Base-by-base conservation (phyloP, 2,888 invertebrate species). In the Tortricodes alternella region DNA sequence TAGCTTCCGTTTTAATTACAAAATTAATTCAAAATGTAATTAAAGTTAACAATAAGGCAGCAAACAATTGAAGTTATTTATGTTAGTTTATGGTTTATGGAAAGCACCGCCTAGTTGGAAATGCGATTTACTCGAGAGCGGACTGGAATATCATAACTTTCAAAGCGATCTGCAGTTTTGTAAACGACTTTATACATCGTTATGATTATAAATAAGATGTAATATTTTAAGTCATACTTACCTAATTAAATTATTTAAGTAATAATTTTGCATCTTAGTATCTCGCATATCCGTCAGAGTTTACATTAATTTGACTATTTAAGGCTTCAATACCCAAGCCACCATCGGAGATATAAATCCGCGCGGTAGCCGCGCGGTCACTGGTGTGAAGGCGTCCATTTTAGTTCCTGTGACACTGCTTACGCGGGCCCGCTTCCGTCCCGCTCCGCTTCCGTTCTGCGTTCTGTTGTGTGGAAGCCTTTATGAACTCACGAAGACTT, bases 11-110 rank as follows among this genome's bases (percentile, higher is more conserved):
- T 91, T 91, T 91, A 91, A 91, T 91, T 91, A 91, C 90, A 89
- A 91, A 91, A 91, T 91, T 91, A 91, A 91, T 91, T 91, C 91
- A 91, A 91, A 91, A 91, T 90, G 91, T 91, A 91, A 91, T 91
- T 91, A 91, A 91, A 91, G 89, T 91, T 91, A 90, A 91, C 91
- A 91, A 91, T 91, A 90, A 91, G 89, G 88, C 89, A 83, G 89
- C 90, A 86, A 91, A 91, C 91, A 91, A 91, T 91, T 91, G 91
- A 90, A 89, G 91, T 90, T 91, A 91, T 91, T 89, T 91, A 90
- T 90, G 89, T 91, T 88, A 89, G 90, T 91, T 90, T 90, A 91
- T 89, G 89, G 84, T 87, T 87, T 87, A 87, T 85, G 75, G 83
- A 70, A 76, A 80, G 73, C 71, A 72, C 68, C 71, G 78, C 73